Base-by-base conservation (phyloP, 2,888 invertebrate genomes). In the Trichopoda pennipes region DNA sequence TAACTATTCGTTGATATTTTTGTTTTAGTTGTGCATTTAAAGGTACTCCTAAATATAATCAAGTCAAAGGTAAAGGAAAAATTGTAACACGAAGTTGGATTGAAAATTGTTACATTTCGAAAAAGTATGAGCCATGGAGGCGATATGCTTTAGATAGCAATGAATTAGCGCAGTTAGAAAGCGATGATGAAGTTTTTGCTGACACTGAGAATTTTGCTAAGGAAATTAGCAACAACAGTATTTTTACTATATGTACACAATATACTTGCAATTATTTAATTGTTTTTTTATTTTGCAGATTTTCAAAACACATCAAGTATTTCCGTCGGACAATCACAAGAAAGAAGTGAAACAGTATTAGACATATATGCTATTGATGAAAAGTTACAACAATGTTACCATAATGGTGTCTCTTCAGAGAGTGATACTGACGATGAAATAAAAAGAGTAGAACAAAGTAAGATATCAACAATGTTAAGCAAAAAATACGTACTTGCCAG, bases 31-130 rank as follows among this genome's bases (percentile, higher is more conserved):
- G 97, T 92, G 97, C 98, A 14, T 97, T 97, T 91, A 92, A 93
- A 7, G 96, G 96, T 90, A 98, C 98, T 7, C 98, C 98, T 6
- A 98, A 98, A 91, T 95, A 95, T 89, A 93, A 93, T 66, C 93
- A 95, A 90, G 95, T 95, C 2, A 93, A 92, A 85, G 92, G 92
- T 80, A 92, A 93, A 1, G 93, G 93, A 79, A 88, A 87, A 84
- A 96, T 94, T 75, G 94, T 95, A 3, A 93, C 90, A 23, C 94
- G 93, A 84, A 93, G 93, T n/a, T 98, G 97, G 97, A 92, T 98
- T 79, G 92, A 93, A 83, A 93, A 93, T 79, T 95, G 95, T 86
- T 91, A 93, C 85, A 88, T 87, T 16, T 91, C 93, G 68, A 92
- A 94, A 75, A 94, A 93, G 86, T 92, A 88, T 81, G 80, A 91